Percentiles rank a stretch among this genome's conserved stretches.
These are phyloP conservation scores for Callionymus lyra DNA, from an alignment of 2,113 vertebrate species.

Conservation along the genomic window DNA sequence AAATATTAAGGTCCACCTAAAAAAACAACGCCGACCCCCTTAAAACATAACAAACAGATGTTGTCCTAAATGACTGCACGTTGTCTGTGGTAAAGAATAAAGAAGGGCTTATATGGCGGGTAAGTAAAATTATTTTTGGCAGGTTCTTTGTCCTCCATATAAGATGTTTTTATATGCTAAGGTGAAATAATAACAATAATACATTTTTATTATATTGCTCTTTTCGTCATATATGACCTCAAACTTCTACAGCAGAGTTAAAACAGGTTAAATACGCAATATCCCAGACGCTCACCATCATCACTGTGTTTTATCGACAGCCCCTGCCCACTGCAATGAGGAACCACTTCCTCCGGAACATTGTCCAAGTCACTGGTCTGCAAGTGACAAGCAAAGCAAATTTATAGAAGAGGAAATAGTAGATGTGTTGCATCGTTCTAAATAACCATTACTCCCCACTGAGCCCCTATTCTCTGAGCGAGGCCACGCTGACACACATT, in stretches of 20 bases:
- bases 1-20: background rate
- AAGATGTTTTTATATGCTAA: no score
- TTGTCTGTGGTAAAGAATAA: slow-evolving; percentile 4
- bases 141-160: slow-evolving; percentile 5
- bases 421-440: no score
- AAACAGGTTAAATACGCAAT: background rate
- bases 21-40: background rate
- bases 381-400: slow-evolving; percentile 6
- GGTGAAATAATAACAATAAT: no score
- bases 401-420: no score
- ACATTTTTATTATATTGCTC: no score
- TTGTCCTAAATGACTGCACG: background rate
- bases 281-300: slow-evolving; percentile 71
- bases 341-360: slow-evolving; percentile 79
- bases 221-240: no score
- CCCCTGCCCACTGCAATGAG: slow-evolving; percentile 67
- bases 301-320: slow-evolving; percentile 79
- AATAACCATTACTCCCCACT: slow-evolving; percentile 42
- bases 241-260: no score
- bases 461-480: slow-evolving; percentile 32
- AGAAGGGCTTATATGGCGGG: background rate
- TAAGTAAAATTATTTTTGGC: slow-evolving; percentile 7
- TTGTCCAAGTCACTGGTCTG: slow-evolving; percentile 85
- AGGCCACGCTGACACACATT: slow-evolving; percentile 8
- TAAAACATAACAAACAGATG: background rate